Conservation (phyloP, 2,888 invertebrate genomes). For the Tetheella fluctuosa region DNA sequence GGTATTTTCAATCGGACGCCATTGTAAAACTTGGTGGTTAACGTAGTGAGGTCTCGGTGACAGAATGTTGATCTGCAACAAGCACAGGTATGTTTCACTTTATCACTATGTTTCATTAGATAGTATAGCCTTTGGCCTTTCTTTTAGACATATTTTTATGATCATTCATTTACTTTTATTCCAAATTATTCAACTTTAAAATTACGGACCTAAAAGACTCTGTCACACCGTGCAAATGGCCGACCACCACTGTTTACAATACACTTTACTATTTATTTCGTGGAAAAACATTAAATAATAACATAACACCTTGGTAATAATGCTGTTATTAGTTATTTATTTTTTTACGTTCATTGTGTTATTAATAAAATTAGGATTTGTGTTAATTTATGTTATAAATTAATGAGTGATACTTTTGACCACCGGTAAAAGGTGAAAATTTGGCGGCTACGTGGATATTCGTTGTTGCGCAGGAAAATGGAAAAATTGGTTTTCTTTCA, state of each 20-base stretch:
- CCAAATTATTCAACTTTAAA: conserved; percentile 69
- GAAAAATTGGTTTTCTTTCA: conserved; percentile 24
- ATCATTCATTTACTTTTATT: conserved; percentile 75
- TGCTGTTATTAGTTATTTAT: conserved; percentile 56
- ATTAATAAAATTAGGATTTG: conserved; percentile 21
- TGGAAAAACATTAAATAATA: conserved; percentile 47
- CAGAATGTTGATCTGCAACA: conserved; percentile 82
- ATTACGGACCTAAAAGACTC: conserved; percentile 84
- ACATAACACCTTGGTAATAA: conserved; percentile 40
- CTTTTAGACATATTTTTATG: conserved; percentile 74
- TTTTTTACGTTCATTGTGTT: conserved; percentile 43
- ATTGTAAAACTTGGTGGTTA: conserved; percentile 79
- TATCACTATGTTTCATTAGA: conserved; percentile 66
- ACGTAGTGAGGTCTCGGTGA: conserved; percentile 79
- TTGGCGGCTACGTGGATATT: conserved; percentile 61
- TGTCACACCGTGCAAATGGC: conserved; percentile 89
- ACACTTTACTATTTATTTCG: conserved; percentile 63
- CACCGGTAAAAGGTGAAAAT: conserved; percentile 38
- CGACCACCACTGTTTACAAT: conserved; percentile 87
- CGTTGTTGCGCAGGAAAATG: conserved; percentile 29
- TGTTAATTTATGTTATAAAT: conserved; percentile 29
- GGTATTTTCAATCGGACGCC: conserved; percentile 76
- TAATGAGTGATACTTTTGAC: conserved; percentile 60
- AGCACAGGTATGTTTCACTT: conserved; percentile 77
- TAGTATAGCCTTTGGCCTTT: conserved; percentile 54